phyloP scores from a whole-genome alignment of 2,113 vertebrate genomes.

The Gila orcuttii region DNA sequence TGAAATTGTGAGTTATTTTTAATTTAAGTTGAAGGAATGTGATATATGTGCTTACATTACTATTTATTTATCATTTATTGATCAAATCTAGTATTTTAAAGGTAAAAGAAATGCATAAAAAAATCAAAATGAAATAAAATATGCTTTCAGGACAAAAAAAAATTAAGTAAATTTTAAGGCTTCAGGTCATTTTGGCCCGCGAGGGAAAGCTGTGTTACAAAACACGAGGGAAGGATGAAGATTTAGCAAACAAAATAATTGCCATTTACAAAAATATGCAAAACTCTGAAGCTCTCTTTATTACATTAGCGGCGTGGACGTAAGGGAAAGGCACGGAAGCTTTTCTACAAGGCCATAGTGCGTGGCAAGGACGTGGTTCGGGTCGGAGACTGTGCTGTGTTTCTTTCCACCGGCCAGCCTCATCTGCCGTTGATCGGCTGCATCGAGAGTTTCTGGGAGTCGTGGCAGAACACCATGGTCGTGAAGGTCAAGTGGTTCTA shows the following conservation, averaged over 20 bases:
- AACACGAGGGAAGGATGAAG: too few species aligned
- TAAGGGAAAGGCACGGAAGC: slow-evolving; percentile 94
- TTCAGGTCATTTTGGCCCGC: too few species aligned
- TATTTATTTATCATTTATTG: too few species aligned
- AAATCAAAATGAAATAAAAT: too few species aligned
- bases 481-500: slow-evolving; percentile 99
- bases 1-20: too few species aligned
- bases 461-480: slow-evolving; percentile 97
- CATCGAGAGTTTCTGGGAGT: slow-evolving; percentile 98
- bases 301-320: slow-evolving; percentile 88
- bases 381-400: slow-evolving; percentile 94
- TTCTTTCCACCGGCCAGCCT: slow-evolving; percentile 91
- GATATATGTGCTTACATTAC: too few species aligned
- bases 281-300: slow-evolving; percentile 36
- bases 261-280: background rate
- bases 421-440: slow-evolving; percentile 94
- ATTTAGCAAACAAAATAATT: background rate
- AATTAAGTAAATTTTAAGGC: too few species aligned
- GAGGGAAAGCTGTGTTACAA: too few species aligned
- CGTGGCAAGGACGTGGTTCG: slow-evolving; percentile 90
- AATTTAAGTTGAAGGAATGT: too few species aligned
- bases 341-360: slow-evolving; percentile 97
- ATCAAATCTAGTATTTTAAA: too few species aligned
- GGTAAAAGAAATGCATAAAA: too few species aligned
- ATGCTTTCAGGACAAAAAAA: too few species aligned